Percentiles rank a stretch among this genome's conserved stretches.
phyloP scores from a whole-genome alignment of 1,140 invertebrate species.

The Oppia nitens region DNA sequence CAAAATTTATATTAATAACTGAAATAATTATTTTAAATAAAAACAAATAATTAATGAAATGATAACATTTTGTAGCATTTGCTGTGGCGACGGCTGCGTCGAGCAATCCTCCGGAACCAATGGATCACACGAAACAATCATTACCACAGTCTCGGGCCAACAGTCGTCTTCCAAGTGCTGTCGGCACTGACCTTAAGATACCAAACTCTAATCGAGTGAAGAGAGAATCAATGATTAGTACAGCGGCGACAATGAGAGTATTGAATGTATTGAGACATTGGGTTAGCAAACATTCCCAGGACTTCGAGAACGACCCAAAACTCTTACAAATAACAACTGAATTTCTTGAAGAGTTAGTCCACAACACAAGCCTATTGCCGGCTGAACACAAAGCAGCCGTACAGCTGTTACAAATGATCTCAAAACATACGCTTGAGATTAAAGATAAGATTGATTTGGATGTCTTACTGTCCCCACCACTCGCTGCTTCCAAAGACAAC shows the following conservation, averaged over 20 bases:
- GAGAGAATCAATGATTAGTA: constrained; percentile 72
- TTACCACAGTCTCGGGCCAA: constrained; percentile 21
- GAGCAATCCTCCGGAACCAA: constrained; percentile 24
- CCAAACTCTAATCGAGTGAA: constrained; percentile 26
- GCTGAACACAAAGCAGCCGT: constrained; percentile 75
- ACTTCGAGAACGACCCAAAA: constrained; percentile 61
- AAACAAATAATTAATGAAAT: too few relatives aligned
- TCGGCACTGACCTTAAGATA: constrained; percentile 28
- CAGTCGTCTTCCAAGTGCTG: constrained; percentile 29
- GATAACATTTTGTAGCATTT: constrained; percentile 59
- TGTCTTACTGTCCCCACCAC: constrained; percentile 47
- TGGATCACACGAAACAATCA: background rate
- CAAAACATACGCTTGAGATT: constrained; percentile 42
- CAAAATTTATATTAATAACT: too few relatives aligned
- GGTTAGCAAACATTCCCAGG: constrained; percentile 53
- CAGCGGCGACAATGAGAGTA: constrained; percentile 80
- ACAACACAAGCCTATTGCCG: constrained; percentile 63
- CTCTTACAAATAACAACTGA: constrained; percentile 61
- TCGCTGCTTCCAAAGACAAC: constrained; percentile 54
- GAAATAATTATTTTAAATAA: too few relatives aligned
- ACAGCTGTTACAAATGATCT: constrained; percentile 57
- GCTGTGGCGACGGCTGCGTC: constrained; percentile 77
- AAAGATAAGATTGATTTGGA: constrained; percentile 47
- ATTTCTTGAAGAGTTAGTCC: constrained; percentile 73
- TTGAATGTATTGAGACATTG: constrained; percentile 68